Evolutionary conservation across 2,797 vertebrate genomes (phyloP).

Genomic region (Sandelia bainsii): DNA sequence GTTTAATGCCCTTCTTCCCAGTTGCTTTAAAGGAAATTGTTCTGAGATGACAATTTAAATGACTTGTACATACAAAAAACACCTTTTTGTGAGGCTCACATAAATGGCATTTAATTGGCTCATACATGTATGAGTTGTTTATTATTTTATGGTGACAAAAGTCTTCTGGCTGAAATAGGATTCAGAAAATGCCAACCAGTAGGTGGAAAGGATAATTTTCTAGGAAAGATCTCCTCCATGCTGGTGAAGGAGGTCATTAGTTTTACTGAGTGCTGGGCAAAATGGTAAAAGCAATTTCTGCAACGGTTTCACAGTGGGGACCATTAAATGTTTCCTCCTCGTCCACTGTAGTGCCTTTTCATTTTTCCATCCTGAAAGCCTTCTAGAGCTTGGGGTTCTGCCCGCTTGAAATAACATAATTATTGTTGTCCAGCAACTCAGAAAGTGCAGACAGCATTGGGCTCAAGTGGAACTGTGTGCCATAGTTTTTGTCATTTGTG

Average conservation of each 20-base stretch:
- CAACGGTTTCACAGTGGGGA: slow-evolving; percentile 43
- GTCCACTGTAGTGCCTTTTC: slow-evolving; percentile 39
- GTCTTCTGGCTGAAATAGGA: neutral
- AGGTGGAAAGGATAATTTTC: slow-evolving; percentile 27
- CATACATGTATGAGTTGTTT: neutral
- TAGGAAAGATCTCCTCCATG: slow-evolving; percentile 37
- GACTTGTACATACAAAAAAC: neutral
- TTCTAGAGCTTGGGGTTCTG: slow-evolving; percentile 15
- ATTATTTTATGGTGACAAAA: neutral
- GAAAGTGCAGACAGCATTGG: slow-evolving; percentile 21
- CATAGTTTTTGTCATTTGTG: neutral
- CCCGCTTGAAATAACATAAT: slow-evolving; percentile 53
- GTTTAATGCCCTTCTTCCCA: neutral
- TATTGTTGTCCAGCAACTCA: slow-evolving; percentile 43
- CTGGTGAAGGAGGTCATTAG: slow-evolving; percentile 39
- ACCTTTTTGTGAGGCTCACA: too few relatives aligned
- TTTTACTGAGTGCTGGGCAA: slow-evolving; percentile 35
- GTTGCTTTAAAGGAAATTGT: slow-evolving; percentile 3
- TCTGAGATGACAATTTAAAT: slow-evolving; percentile 1
- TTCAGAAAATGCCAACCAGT: slow-evolving; percentile 23
- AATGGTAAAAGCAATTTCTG: slow-evolving; percentile 67
- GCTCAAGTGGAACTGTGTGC: slow-evolving; percentile 5
- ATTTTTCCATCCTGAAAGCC: slow-evolving; percentile 44
- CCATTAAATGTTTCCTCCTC: slow-evolving; percentile 35
- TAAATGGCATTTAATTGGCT: neutral